These are phyloP conservation scores for Trissolcus japonicus DNA, from an alignment of 2,888 invertebrate genomes.

Conservation along the genomic window DNA sequence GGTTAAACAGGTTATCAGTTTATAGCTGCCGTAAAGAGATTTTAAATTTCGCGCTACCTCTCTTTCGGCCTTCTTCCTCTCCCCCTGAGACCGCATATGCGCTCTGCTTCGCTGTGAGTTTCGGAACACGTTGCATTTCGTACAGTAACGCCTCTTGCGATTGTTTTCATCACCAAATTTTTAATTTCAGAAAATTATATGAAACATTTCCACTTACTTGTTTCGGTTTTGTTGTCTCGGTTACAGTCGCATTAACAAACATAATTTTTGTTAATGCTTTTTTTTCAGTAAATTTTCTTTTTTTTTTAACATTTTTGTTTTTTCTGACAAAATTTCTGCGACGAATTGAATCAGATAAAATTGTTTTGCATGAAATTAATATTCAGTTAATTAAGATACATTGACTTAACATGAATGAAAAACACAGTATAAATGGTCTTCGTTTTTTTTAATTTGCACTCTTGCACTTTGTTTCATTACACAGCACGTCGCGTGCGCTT, in stretches of 20 bases:
- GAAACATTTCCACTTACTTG: too few species aligned
- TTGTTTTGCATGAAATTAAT: too few species aligned
- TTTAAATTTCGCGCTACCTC: slow-evolving; percentile 74
- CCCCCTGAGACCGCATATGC: background rate
- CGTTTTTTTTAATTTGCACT: slow-evolving; percentile 59
- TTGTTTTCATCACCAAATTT: slow-evolving; percentile 13
- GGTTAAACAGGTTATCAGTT: slow-evolving; percentile 74
- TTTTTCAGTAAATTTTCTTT: too few species aligned
- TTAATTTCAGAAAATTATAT: too few species aligned
- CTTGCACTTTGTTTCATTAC: slow-evolving; percentile 52
- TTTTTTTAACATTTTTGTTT: too few species aligned
- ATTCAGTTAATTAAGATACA: too few species aligned
- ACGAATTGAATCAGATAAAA: too few species aligned
- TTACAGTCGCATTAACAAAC: too few species aligned
- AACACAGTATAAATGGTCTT: slow-evolving; percentile 50
- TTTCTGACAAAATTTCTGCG: too few species aligned
- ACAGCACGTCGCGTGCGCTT: slow-evolving; percentile 56
- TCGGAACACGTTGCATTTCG: background rate
- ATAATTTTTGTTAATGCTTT: too few species aligned
- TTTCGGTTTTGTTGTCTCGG: too few species aligned
- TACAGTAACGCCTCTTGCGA: background rate
- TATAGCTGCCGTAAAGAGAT: slow-evolving; percentile 73
- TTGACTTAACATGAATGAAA: slow-evolving; percentile 22
- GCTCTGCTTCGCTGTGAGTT: background rate
- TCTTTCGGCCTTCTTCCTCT: slow-evolving; percentile 62